A percentile compares a stretch with the other conserved stretches of the same genome.
phyloP scores from a whole-genome alignment of 1,140 invertebrate species.

The Hylaeus volcanicus region DNA sequence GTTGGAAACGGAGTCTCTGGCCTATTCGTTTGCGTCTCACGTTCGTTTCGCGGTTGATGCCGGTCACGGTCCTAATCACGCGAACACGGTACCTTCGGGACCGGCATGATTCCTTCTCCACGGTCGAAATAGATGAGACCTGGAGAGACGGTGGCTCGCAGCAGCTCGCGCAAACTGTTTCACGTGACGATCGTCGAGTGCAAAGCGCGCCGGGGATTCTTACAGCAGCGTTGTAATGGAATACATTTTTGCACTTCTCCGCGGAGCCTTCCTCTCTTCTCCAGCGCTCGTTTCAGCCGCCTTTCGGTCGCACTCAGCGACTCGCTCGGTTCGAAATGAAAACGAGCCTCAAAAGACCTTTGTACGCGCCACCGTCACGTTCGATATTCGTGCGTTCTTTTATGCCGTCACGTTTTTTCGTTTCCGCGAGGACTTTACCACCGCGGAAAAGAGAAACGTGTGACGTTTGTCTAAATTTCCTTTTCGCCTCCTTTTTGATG shows the following conservation, averaged over 20 bases:
- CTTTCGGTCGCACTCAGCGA: conserved; percentile 15
- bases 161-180: conserved; percentile 2
- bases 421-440: conserved; percentile 22
- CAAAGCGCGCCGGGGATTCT: conserved; percentile 2
- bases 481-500: not conserved
- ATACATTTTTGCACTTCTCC: conserved; percentile 47
- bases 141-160: not conserved
- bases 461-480: conserved; percentile 32
- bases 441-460: conserved; percentile 18
- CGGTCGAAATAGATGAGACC: not conserved
- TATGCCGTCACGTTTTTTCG: conserved; percentile 59
- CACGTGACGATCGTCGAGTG: conserved; percentile 22
- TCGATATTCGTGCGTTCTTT: conserved; percentile 60
- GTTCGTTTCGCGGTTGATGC: not conserved
- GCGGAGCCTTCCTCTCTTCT: not conserved
- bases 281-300: not conserved
- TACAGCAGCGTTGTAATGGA: conserved; percentile 48
- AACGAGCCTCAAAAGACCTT: conserved; percentile 65
- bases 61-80: not conserved
- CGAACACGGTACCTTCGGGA: not conserved
- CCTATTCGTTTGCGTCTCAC: too few relatives aligned
- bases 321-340: conserved; percentile 52
- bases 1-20: too few relatives aligned
- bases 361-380: conserved; percentile 56
- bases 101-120: not conserved